Percentiles rank a stretch among this genome's conserved stretches.
Conservation (phyloP, 1,140 invertebrate genomes). For the Halictus rubicundus region DNA sequence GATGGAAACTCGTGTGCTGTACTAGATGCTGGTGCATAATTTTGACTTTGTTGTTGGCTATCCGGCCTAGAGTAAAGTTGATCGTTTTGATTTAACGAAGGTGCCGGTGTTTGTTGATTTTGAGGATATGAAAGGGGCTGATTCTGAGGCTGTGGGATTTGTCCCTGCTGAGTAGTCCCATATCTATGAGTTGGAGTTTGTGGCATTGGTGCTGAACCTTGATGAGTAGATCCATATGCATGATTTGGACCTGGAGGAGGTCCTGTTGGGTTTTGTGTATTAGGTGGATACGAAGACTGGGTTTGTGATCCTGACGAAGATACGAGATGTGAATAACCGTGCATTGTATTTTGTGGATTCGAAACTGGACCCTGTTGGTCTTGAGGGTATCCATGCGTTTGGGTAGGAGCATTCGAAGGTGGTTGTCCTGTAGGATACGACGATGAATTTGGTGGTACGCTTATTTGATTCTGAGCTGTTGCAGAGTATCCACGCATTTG, state of each 20-base stretch:
- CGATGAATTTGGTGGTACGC: slow-evolving; percentile 41
- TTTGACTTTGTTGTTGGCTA: slow-evolving; percentile 61
- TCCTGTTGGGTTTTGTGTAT: slow-evolving; percentile 50
- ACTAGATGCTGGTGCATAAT: slow-evolving; percentile 58
- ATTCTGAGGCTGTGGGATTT: slow-evolving; percentile 58
- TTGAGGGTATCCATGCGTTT: slow-evolving; percentile 60
- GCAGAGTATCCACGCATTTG: slow-evolving; percentile 61
- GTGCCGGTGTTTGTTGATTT: slow-evolving; percentile 53
- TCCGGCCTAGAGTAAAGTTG: slow-evolving; percentile 67
- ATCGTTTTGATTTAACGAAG: slow-evolving; percentile 64
- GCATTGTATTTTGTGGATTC: slow-evolving; percentile 57
- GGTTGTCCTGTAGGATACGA: slow-evolving; percentile 52
- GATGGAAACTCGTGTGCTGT: slow-evolving; percentile 62
- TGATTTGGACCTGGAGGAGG: slow-evolving; percentile 41
- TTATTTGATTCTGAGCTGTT: slow-evolving; percentile 56
- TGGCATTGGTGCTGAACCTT: slow-evolving; percentile 43
- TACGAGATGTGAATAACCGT: slow-evolving; percentile 65
- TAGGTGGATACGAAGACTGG: slow-evolving; percentile 55
- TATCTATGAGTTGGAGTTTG: slow-evolving; percentile 63
- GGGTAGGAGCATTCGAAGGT: slow-evolving; percentile 44
- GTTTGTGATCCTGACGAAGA: slow-evolving; percentile 54
- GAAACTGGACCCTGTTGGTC: slow-evolving; percentile 61
- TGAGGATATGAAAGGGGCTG: slow-evolving; percentile 60
- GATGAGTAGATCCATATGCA: slow-evolving; percentile 56
- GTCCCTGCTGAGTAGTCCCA: slow-evolving; percentile 55